Percentiles rank a stretch among this genome's conserved stretches.
Evolutionary conservation across 2,113 vertebrate genomes (phyloP).

Genomic region (Ophiodon elongatus): DNA sequence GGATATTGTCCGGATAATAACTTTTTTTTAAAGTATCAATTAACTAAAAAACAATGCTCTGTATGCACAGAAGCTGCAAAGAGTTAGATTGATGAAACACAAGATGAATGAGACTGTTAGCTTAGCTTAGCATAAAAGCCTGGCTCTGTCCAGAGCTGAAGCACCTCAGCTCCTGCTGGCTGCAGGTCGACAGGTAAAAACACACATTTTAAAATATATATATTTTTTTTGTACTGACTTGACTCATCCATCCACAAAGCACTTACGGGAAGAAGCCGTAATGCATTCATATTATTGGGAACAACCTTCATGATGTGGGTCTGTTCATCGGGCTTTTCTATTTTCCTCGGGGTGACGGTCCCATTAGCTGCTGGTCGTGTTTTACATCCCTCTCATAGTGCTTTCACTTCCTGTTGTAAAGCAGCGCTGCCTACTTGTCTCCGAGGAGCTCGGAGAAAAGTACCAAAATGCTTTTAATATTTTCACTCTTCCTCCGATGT

Average conservation of each 20-base stretch:
- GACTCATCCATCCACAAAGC: slow-evolving; percentile 1
- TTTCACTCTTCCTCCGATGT: slow-evolving; percentile 8
- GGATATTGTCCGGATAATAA: background rate
- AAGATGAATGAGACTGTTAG: background rate
- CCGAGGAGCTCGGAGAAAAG: slow-evolving; percentile 41
- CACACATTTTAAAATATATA: too few relatives aligned
- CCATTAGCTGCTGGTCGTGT: slow-evolving; percentile 29
- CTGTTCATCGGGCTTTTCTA: slow-evolving; percentile 9
- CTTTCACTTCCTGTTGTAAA: slow-evolving; percentile 40
- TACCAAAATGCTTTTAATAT: slow-evolving; percentile 50
- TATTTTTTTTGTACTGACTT: background rate
- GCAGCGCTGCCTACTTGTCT: background rate
- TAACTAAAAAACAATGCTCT: background rate
- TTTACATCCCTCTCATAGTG: background rate
- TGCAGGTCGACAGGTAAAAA: too few relatives aligned
- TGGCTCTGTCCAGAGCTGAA: too few relatives aligned
- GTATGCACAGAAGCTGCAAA: too few relatives aligned
- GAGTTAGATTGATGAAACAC: too few relatives aligned
- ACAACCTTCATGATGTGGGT: background rate
- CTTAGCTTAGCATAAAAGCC: background rate
- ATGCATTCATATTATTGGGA: background rate
- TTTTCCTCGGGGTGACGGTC: slow-evolving; percentile 15
- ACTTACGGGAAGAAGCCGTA: background rate
- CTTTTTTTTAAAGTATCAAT: background rate
- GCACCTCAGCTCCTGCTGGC: too few relatives aligned